These are phyloP conservation scores for Trachurus trachurus DNA, from an alignment of 2,797 vertebrate genomes.

Conservation along the genomic window DNA sequence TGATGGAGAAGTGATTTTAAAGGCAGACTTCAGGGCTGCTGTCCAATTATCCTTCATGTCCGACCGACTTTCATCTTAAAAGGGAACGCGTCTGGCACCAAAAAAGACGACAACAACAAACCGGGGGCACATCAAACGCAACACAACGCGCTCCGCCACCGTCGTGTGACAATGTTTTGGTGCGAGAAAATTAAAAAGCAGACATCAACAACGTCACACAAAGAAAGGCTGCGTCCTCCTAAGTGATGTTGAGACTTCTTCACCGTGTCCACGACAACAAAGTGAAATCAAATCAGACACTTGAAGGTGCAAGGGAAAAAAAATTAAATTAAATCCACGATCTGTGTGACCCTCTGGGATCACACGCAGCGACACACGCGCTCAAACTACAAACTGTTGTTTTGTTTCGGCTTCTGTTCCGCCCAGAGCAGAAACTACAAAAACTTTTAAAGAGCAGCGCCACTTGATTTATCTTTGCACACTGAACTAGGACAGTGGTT, in stretches of 20 bases:
- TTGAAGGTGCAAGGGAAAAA: background rate
- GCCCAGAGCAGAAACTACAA: constrained; percentile 4
- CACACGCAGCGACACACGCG: background rate
- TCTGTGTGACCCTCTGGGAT: background rate
- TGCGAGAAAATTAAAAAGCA: background rate
- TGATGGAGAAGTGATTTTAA: constrained; percentile 31
- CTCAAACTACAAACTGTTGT: background rate
- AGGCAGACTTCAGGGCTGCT: constrained; percentile 31
- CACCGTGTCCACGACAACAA: background rate
- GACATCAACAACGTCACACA: background rate
- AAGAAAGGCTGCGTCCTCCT: background rate
- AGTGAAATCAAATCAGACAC: background rate
- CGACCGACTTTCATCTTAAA: constrained; percentile 43
- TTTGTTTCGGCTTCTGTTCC: background rate
- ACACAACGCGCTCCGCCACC: background rate
- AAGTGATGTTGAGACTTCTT: background rate
- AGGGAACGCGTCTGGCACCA: constrained; percentile 9
- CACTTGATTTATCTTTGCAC: constrained; percentile 29
- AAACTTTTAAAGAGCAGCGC: background rate
- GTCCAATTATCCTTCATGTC: constrained; percentile 51
- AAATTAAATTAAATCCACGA: background rate
- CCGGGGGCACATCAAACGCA: background rate
- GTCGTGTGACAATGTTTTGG: background rate
- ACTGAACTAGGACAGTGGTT: constrained; percentile 17
- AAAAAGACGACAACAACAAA: constrained; percentile 7